Evolutionary conservation across 2,888 invertebrate genomes (phyloP), one percentile per base, ranked within the genome.

Genomic region (Endotricha flammealis): DNA sequence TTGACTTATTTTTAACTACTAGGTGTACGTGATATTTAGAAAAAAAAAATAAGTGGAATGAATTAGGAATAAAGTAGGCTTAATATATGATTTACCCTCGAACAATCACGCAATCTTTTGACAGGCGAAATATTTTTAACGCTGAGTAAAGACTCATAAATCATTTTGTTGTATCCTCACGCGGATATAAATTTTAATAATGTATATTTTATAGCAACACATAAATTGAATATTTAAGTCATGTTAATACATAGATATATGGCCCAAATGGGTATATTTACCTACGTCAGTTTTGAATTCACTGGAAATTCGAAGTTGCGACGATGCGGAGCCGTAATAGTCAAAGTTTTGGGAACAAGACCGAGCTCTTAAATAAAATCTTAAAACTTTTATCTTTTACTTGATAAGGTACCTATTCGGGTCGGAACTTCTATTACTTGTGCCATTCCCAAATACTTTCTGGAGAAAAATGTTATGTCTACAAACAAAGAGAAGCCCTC

Each of bases 381-480:
- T 72, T 66, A 62, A 77, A 80, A 80, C 68, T 81, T 81, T 75
- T 73, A 72, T 76, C 70, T 72, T 67, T 64, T 65, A 63, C 70
- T 65, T 64, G 72, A 69, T 73, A 76, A 76, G 64, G 60, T 57
- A 57, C 57, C 61, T 64, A 64, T 68, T 65, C 52, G 51, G 48
- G 57, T 48, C 57, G 55, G 53, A 66, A 64, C 60, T 69, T 64
- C 54, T 64, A 63, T 62, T 57, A 62, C 53, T 51, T 42, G 46
- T 41, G 44, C 49, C 49, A 41, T 52, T 50, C 38, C 28, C 39
- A 37, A 49, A 46, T 49, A 39, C 44, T 54, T 53, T 49, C 51
- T 43, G 32, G n/a, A 44, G 42, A 45, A 54, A 49, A 58, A 49
- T 48, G 38, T 49, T 42, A 33, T 38, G 30, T 27, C 25, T 12